Base-by-base conservation (phyloP, 2,797 vertebrate genomes). In the Telmatherina bonti region DNA sequence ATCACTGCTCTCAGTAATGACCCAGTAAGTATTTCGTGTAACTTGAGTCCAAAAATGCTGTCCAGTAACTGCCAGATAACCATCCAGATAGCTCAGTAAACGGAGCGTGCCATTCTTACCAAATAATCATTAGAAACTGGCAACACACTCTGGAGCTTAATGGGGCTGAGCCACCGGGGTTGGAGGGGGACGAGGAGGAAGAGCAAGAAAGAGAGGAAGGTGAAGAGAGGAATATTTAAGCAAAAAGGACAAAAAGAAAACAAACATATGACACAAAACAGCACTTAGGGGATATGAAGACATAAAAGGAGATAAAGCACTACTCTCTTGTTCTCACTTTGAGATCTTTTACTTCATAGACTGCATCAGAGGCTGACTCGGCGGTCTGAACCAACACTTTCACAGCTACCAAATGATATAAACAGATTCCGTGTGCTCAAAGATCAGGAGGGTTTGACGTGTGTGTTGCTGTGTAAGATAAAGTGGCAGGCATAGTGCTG, bases 81-180 rank as follows among this genome's bases (percentile, higher is more conserved):
- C 86, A 91, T 86, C 86, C 83, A 88, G 92, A 89, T 90, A 89
- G 91, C 90, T 85, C 62, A 86, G 88, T 86, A 88, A 93, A 92
- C 90, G 87, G 93, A 88, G 84, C 91, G 82, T 86, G 90, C 79
- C 77, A 83, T 91, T 91, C 91, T 91, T 90, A 93, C 89, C 86
- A 95, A 94, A 93, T 91, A 87, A 94, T 91, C 79, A 90, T 92
- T 94, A 93, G 81, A 86, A 87, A 85, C 87, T 91, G 87, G 90
- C 93, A 92, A 83, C 85, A 58, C 20, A 20, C 52, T 43, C 74
- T 62, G 62, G 62, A 82, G 87, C 78, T 78, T 86, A 86, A 86
- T 86, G 70, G 59, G 85, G 85, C 85, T 81, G 79, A 86, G 81
- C 80, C 62, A 45, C 71, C 20, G 31, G 83, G 56, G 72, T 78